phyloP scores from a whole-genome alignment of 2,797 vertebrate genomes.

The Vespertilio murinus region DNA sequence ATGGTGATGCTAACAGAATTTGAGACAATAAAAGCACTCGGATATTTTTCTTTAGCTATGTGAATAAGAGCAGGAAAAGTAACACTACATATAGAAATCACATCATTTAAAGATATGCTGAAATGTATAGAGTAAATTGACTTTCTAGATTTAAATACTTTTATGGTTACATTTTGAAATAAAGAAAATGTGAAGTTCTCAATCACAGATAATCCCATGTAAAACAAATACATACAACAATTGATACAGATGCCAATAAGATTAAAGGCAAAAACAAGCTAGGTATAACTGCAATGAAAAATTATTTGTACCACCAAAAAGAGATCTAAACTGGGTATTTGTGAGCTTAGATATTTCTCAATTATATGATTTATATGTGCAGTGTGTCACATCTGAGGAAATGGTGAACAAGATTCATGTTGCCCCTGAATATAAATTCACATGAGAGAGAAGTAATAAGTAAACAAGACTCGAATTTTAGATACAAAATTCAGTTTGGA shows the following conservation, averaged over 20 bases:
- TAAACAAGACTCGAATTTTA: slow-evolving; percentile 32
- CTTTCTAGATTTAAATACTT: slow-evolving; percentile 20
- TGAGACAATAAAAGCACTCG: neutral
- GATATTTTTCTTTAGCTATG: neutral
- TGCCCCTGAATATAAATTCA: slow-evolving; percentile 9
- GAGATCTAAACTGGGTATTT: slow-evolving; percentile 7
- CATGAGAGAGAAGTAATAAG: neutral
- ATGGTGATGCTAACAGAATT: slow-evolving; percentile 15
- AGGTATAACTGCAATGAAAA: neutral
- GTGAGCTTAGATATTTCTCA: neutral
- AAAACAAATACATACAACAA: neutral
- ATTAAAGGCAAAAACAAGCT: slow-evolving; percentile 43
- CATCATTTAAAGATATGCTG: slow-evolving; percentile 22
- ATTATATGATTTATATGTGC: neutral
- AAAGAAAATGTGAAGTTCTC: slow-evolving; percentile 26
- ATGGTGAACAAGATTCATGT: neutral
- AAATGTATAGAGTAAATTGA: slow-evolving; percentile 5
- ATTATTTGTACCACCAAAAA: slow-evolving; percentile 1
- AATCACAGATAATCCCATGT: neutral
- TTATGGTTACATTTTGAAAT: slow-evolving; percentile 17
- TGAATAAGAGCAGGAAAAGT: slow-evolving; percentile 30
- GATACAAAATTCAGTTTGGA: neutral
- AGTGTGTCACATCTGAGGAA: neutral
- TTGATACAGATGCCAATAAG: neutral
- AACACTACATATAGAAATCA: neutral